A percentile compares a stretch with the other conserved stretches of the same genome.
These are phyloP conservation scores for Uropetala carovei DNA, from an alignment of 2,888 invertebrate species.

Conservation along the genomic window DNA sequence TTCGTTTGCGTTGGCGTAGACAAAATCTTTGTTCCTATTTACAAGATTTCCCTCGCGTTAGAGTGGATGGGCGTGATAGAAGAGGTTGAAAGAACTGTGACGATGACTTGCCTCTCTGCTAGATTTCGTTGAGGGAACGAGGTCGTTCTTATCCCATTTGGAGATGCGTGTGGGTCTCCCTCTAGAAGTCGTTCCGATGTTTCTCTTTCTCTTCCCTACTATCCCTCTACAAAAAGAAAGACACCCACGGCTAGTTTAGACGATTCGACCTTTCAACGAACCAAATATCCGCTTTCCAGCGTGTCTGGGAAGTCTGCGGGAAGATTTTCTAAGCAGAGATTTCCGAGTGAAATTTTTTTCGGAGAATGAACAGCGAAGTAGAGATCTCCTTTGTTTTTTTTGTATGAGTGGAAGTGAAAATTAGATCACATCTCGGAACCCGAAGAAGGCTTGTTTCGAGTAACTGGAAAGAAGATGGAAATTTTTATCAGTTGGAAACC, in stretches of 20 bases:
- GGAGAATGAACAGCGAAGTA: not conserved
- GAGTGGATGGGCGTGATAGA: not conserved
- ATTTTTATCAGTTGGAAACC: not conserved
- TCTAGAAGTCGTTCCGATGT: no score
- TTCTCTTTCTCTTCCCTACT: no score
- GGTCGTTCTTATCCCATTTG: not conserved
- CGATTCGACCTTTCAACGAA: not conserved
- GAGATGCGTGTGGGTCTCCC: not conserved
- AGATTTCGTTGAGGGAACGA: not conserved
- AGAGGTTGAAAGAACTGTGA: not conserved
- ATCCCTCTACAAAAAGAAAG: no score
- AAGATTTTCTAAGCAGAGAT: not conserved
- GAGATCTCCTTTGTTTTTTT: not conserved
- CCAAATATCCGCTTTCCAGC: not conserved
- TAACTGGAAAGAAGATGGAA: not conserved
- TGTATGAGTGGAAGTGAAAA: not conserved
- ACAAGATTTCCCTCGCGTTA: not conserved
- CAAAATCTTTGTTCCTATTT: not conserved
- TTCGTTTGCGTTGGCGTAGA: not conserved
- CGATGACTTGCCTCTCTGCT: not conserved
- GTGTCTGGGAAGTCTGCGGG: not conserved
- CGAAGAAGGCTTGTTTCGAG: not conserved
- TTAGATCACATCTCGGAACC: not conserved
- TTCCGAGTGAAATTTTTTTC: not conserved
- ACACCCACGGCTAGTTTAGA: not conserved